phyloP scores from a whole-genome alignment of 2,113 vertebrate species.

The Podilymbus podiceps region DNA sequence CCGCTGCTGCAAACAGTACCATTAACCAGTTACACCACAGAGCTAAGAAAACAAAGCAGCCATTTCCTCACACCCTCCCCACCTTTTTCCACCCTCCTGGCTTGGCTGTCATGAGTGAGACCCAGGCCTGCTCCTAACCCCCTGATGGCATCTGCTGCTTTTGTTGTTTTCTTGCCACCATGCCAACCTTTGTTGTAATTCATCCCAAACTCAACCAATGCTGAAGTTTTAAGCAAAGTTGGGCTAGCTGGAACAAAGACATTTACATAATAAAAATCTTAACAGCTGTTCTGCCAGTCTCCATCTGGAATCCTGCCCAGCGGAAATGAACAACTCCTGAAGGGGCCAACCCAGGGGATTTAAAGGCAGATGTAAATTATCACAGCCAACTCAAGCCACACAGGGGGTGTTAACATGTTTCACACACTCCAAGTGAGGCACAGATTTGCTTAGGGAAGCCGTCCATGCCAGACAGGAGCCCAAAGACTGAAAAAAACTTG shows the following conservation, averaged over 20 bases:
- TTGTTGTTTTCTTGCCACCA: not conserved
- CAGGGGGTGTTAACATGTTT: not conserved
- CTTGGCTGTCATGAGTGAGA: not conserved
- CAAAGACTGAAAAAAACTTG: not conserved
- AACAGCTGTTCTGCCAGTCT: constrained; percentile 26
- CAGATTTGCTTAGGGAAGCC: not conserved
- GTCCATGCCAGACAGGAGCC: not conserved
- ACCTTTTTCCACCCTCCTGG: not conserved
- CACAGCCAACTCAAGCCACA: not conserved
- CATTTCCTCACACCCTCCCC: constrained; percentile 12
- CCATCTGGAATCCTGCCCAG: constrained; percentile 14
- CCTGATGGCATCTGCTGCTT: not conserved
- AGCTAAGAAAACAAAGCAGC: constrained; percentile 36
- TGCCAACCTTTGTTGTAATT: not conserved
- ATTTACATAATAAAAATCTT: constrained; percentile 42
- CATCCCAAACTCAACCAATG: not conserved
- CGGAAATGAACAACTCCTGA: constrained; percentile 6
- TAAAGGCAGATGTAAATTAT: constrained; percentile 34
- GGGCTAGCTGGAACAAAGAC: not conserved
- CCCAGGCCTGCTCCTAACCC: not conserved
- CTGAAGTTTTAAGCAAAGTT: not conserved
- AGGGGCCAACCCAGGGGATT: not conserved
- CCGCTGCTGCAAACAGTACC: constrained; percentile 18
- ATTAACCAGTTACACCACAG: constrained; percentile 34
- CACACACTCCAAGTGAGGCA: not conserved